Evolutionary conservation across 2,797 vertebrate genomes (phyloP).

Genomic region (Heteromormyrus szaboi): DNA sequence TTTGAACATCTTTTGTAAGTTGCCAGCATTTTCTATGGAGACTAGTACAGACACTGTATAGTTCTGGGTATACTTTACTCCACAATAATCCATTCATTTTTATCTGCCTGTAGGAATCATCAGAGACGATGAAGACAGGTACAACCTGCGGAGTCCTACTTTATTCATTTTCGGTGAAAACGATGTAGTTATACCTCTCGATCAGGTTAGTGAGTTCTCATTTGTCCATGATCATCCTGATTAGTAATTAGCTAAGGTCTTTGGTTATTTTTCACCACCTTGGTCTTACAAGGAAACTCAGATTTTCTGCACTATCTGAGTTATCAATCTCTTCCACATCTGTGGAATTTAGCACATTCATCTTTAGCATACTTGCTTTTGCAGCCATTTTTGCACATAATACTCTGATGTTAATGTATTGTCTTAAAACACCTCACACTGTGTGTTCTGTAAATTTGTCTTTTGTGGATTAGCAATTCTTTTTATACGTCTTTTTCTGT

Average conservation of each 20-base stretch:
- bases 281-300: not conserved
- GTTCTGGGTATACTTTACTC: not conserved
- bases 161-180: slow-evolving; percentile 79
- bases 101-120: slow-evolving; percentile 58
- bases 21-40: not conserved
- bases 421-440: not conserved
- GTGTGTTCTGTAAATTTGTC: not conserved
- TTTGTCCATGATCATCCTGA: not conserved
- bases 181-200: slow-evolving; percentile 58
- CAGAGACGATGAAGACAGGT: slow-evolving; percentile 55
- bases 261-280: not conserved
- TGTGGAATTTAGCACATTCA: not conserved
- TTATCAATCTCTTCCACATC: not conserved
- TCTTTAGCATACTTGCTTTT: not conserved
- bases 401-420: not conserved
- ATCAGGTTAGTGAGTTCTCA: slow-evolving; percentile 51
- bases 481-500: not conserved
- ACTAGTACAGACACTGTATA: not conserved
- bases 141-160: slow-evolving; percentile 60
- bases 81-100: not conserved
- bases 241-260: not conserved
- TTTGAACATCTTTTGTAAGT: not conserved
- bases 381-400: not conserved
- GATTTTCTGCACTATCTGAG: not conserved
- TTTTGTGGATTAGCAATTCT: not conserved